These are phyloP conservation scores for Porphyrio hochstetteri DNA, from an alignment of 2,113 vertebrate genomes.

Conservation along the genomic window DNA sequence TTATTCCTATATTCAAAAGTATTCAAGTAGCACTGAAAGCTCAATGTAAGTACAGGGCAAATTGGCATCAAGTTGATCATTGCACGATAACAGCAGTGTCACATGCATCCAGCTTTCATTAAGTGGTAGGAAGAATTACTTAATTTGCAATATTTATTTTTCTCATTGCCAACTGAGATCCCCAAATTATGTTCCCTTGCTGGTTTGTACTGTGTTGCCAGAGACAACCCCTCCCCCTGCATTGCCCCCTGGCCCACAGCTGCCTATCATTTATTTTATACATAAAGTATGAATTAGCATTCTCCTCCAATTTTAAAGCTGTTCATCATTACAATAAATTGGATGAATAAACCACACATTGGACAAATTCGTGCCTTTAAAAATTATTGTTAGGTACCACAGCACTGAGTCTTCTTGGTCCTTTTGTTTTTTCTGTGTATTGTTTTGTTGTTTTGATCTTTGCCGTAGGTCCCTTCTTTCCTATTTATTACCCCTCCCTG, in stretches of 20 bases:
- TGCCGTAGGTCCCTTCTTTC: constrained; percentile 29
- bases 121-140: constrained; percentile 3
- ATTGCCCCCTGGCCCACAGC: background rate
- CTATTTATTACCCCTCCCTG: background rate
- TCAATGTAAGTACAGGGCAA: background rate
- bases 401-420: background rate
- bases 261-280: constrained; percentile 52
- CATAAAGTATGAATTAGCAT: constrained; percentile 41
- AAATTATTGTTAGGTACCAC: constrained; percentile 38
- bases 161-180: constrained; percentile 11
- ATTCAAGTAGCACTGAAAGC: background rate
- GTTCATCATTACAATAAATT: constrained; percentile 50
- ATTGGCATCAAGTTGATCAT: background rate
- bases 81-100: background rate
- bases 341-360: constrained; percentile 50
- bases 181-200: background rate
- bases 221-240: background rate
- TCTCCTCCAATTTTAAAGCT: constrained; percentile 57
- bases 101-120: background rate
- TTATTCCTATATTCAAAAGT: background rate
- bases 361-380: constrained; percentile 25
- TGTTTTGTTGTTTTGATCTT: constrained; percentile 47
- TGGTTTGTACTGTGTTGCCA: background rate
- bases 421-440: background rate
- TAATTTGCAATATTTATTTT: constrained; percentile 23